Base-by-base conservation (phyloP, 1,140 invertebrate genomes). In the Goniozus legneri region DNA sequence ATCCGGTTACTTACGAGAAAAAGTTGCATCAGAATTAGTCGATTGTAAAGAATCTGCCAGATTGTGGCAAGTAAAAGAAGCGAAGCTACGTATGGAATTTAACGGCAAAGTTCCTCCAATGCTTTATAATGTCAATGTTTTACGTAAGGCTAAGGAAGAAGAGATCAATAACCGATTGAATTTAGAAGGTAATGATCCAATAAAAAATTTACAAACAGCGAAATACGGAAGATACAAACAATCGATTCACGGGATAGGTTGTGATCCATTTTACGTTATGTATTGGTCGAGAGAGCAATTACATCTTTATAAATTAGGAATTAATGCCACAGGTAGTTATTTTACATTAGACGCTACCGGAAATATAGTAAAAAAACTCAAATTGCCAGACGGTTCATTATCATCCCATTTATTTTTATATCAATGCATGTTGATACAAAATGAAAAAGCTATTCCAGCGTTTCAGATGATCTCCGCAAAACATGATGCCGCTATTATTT, bases 111-210 rank as follows among this genome's bases (percentile, higher is more conserved):
- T 22, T 12, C 39, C 39, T 3, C 39, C 21, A 41, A 41, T 30
- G 27, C 16, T 41, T 3, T 24, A 20, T 14, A 24, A 12, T 16
- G 21, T 8, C 7, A 12, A 41, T 8, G 39, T 41, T 16, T 24
- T 41, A 24, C 39, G 39, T 10, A 41, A 41, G 14, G 39, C 39
- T 15, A 41, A 41, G 13, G 20, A 41, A 13, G 20, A 41, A 24
- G 19, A 41, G 8, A 12, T 27, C 12, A 22, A 41, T 15, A 41
- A 16, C 16, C 4, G 39, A 13, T 16, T 41, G 1, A 22, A 27
- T 27, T 27, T 27, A 27, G 24, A 6, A 10, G 4, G 4, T 6
- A 27, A 27, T 27, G 24, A 27, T 10, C 10, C 10, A 6, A 4
- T 27, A 6, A 27, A 27, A 27, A 27, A 27, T 10, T 27, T 27